Percentiles rank a stretch among this genome's conserved stretches.
Evolutionary conservation across 2,797 vertebrate species (phyloP).

Genomic region (Lemur catta): DNA sequence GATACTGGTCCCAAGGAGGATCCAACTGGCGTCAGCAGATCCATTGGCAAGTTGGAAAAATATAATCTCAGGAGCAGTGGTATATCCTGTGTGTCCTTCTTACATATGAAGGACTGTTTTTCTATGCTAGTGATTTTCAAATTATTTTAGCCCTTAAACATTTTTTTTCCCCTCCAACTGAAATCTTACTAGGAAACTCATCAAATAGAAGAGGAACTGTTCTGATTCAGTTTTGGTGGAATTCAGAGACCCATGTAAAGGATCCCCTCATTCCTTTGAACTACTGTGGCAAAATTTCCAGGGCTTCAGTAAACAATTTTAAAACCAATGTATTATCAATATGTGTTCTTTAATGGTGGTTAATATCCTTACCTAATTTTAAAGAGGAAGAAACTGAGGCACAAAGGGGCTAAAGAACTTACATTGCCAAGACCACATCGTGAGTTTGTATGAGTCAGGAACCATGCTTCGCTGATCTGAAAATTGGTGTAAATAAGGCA

Average conservation of each 20-base stretch:
- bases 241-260: not conserved
- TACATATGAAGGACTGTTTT: not conserved
- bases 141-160: conserved; percentile 28
- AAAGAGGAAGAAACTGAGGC: not conserved
- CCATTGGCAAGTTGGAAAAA: not conserved
- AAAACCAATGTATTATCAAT: not conserved
- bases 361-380: not conserved
- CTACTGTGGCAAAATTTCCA: not conserved
- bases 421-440: not conserved
- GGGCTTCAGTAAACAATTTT: not conserved
- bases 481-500: not conserved
- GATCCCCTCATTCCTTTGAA: not conserved
- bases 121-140: conserved; percentile 22
- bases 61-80: not conserved
- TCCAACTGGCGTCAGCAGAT: not conserved
- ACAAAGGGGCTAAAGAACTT: not conserved
- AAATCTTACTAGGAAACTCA: conserved; percentile 26
- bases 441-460: not conserved
- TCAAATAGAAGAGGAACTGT: not conserved
- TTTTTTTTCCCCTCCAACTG: not conserved
- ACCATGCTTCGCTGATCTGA: not conserved
- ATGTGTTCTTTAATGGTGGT: not conserved
- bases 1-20: not conserved
- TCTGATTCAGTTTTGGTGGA: not conserved
- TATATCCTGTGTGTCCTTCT: not conserved